Conservation (phyloP, 2,888 invertebrate species). For the Apotomis capreana region DNA sequence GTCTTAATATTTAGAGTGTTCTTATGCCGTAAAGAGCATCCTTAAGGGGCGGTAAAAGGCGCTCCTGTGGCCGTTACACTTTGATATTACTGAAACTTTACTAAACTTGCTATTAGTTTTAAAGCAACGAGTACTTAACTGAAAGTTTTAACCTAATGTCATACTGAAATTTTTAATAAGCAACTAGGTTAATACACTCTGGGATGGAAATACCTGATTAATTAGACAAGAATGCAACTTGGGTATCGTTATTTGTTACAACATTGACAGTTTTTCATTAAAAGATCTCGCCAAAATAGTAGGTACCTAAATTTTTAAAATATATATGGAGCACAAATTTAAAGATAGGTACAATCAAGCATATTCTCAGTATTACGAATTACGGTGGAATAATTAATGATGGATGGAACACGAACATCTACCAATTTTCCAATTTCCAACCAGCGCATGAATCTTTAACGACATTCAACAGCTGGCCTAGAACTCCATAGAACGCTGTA, state of each 20-base stretch:
- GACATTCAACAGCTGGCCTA: conserved; percentile 10
- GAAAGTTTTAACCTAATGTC: conserved; percentile 4
- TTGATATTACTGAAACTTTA: conserved; percentile 21
- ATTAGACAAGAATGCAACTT: too few relatives aligned
- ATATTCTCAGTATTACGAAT: too few relatives aligned
- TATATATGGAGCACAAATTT: too few relatives aligned
- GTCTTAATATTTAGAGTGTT: background rate
- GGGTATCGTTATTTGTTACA: too few relatives aligned
- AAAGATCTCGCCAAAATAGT: too few relatives aligned
- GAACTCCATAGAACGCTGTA: conserved; percentile 3
- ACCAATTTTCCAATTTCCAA: too few relatives aligned
- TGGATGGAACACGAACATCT: too few relatives aligned
- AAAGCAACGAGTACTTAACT: conserved; percentile 2
- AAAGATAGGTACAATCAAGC: too few relatives aligned
- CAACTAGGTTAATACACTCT: background rate
- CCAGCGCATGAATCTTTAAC: conserved; percentile 10
- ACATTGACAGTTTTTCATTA: too few relatives aligned
- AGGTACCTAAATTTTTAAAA: too few relatives aligned
- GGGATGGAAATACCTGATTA: background rate
- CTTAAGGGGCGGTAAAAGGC: conserved; percentile 9
- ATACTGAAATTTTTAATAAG: background rate
- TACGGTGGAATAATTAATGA: too few relatives aligned
- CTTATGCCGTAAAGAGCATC: conserved; percentile 9
- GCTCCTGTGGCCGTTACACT: conserved; percentile 4
- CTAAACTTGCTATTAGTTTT: conserved; percentile 19